Evolutionary conservation across 2,113 vertebrate genomes (phyloP), one percentile per base, ranked within the genome.

Genomic region (Puffinus mauretanicus): DNA sequence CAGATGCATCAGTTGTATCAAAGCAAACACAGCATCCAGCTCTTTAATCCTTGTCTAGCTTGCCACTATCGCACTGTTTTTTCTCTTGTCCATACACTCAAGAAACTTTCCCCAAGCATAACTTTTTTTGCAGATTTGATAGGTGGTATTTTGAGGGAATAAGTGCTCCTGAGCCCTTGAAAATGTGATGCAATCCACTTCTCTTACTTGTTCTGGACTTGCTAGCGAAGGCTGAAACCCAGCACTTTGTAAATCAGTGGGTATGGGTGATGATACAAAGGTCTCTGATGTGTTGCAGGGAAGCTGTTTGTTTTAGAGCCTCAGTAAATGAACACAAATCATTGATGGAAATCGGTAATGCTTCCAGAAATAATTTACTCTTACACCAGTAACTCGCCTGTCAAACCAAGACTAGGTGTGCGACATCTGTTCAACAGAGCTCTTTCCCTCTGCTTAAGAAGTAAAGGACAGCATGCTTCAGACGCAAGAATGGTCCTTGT

Each of bases 31-130:
- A 34, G 2, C 38, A 18, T 61, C 29, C 15, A n/a, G 47, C 47
- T 51, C 1, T 2, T 57, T 21, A 22, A 19, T 40, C 40, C 66
- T 44, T 34, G 10, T 11, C 80, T 49, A 9, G 13, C 36, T 77
- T 73, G 32, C 27, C 9, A 16, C 22, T 2, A 8, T 58, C 32
- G 4, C 0, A 0, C 51, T 40, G 13, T 8, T 38, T 42, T 80
- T 69, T 64, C n/a, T 62, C 36, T 46, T 70, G 36, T 66, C 42
- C 36, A 2, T 40, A 1, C 5, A 1, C 7, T 49, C 4, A 2
- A 46, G 8, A 82, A 65, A 36, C 30, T 32, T 61, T 70, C 24
- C 9, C 3, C 20, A 18, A 29, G 8, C 5, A 7, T 34, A 30
- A 20, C 2, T 16, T 2, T 16, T 26, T 42, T 52, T n/a, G 10